Evolutionary conservation across 2,113 vertebrate genomes (phyloP), one percentile per base, ranked within the genome.

Genomic region (Hystrix cristata): DNA sequence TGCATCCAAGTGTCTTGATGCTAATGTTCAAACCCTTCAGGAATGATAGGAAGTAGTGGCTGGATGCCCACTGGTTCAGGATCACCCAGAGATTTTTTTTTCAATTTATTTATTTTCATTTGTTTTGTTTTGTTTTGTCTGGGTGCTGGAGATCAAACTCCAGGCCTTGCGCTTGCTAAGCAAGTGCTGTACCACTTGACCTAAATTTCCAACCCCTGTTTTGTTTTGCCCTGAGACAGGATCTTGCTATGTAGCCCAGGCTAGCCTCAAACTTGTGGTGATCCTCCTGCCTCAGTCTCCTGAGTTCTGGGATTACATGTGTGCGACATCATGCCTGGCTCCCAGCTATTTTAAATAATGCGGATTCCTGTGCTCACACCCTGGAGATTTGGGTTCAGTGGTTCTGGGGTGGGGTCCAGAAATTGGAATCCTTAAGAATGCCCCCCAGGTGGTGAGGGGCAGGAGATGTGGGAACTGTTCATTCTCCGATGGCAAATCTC

Each of bases 371-470:
- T 1, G 60, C 53, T 78, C 34, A 23, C 9, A 27, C 0, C 11
- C 31, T n/a, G 12, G n/a, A 38, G 48, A 34, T 55, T 19, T 1
- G 48, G 31, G 14, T 27, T 16, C 84, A 59, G 90, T 4, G n/a
- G 51, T 25, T 87, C 11, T 91, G 71, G 31, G 43, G 12, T 10
- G 7, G 48, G 13, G 13, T 38, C 53, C 15, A 19, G 43, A 51
- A 38, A 57, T 31, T 1, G 15, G 82, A 76, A 38, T 16, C 60
- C 29, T 64, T 57, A 69, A 51, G 55, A n/a, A 12, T 1, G 2
- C 23, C 15, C 15, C 0, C 7, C 15, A 60, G 25, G 1, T 5
- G 6, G 53, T 19, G 34, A 46, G 60, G 60, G 7, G 1, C 51
- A 13, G 31, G n/a, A 5, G 59, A 43, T 4, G 21, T 25, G 69